Conservation (phyloP, 1,140 invertebrate genomes). For the Schlechtendalia chinensis region DNA sequence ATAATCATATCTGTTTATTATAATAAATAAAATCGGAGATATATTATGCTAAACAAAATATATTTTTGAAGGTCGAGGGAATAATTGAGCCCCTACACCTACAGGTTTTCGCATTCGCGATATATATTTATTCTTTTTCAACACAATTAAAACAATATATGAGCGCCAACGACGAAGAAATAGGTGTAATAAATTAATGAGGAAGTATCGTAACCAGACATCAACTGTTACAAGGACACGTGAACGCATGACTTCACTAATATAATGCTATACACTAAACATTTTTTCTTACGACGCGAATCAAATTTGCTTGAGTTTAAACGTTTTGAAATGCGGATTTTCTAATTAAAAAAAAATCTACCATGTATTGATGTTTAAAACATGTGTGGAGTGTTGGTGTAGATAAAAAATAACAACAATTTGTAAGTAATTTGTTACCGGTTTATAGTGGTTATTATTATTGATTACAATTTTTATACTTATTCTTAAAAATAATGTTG, state of each 20-base stretch:
- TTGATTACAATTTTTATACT: no score
- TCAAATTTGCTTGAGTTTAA: neutral
- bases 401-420: no score
- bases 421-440: no score
- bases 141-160: neutral
- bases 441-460: no score
- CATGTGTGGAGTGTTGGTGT: no score
- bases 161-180: neutral
- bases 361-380: no score
- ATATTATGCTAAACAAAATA: neutral
- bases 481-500: no score
- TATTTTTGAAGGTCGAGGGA: neutral
- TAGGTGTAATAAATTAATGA: neutral
- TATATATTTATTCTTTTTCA: slow-evolving; percentile 16
- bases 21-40: neutral
- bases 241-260: slow-evolving; percentile 26
- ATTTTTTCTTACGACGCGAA: neutral
- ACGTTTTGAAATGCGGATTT: neutral
- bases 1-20: neutral
- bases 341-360: neutral
- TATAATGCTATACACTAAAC: neutral
- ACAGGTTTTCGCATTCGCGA: neutral
- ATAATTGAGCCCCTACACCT: neutral
- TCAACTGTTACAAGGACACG: slow-evolving; percentile 28
- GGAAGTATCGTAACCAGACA: slow-evolving; percentile 12